Base-by-base conservation (phyloP, 1,140 invertebrate species). In the Myzus persicae region DNA sequence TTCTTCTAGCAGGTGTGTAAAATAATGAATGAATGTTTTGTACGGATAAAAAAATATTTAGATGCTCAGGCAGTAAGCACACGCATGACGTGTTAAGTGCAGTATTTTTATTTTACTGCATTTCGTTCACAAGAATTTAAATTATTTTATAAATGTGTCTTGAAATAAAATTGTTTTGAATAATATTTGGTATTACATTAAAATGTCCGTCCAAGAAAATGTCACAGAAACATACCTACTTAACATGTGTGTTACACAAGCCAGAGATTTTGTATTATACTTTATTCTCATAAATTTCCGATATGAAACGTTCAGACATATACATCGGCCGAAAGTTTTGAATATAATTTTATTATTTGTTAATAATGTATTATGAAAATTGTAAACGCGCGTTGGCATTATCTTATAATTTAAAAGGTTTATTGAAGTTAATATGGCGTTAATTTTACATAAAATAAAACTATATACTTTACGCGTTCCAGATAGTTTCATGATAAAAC, bases 361-460 rank as follows among this genome's bases (percentile, higher is more conserved):
- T 76, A 20, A n/a, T 76, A 76, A 67, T 67, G 8, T 67, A 67
- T 67, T n/a, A 14, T 31, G 14, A n/a, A 20, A 14, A 76, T n/a
- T 51, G 22, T 76, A 76, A 76, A 76, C 59, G 20, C 20, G 20
- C 20, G 6, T 76, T 76, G 14, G 14, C 36, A 20, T 67, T 31
- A 54, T 59, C 31, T 59, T 31, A 67, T 76, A 76, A 36, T 76
- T 76, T 76, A 76, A 76, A 76, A n/a, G 59, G 14, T 76, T n/a
- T 76, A 76, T n/a, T n/a, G 14, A n/a, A 76, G 59, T 76, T 76
- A 76, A 76, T n/a, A 76, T 76, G 59, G 14, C 31, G n/a, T n/a
- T 76, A n/a, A 76, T 76, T 76, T 76, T 76, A n/a, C 59, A 76
- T 76, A n/a, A 76, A 76, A 76, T 76, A 76, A 76, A 76, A 76